Conservation (phyloP, 1,140 invertebrate species). For the Hycleus cichorii region DNA sequence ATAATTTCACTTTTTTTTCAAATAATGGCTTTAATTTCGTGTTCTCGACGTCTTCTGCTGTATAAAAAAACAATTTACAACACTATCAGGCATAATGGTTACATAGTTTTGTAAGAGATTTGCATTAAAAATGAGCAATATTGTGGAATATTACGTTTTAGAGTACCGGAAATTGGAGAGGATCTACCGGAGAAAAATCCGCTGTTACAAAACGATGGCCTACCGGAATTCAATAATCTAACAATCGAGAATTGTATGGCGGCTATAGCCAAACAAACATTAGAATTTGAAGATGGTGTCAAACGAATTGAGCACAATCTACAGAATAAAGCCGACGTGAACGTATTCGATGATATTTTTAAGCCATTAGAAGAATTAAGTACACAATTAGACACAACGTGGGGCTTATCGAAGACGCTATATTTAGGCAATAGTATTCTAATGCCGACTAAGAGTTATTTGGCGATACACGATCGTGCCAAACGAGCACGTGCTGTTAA, state of each 20-base stretch:
- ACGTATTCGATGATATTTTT: conserved; percentile 68
- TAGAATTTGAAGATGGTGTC: conserved; percentile 75
- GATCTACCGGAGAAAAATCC: conserved; percentile 67
- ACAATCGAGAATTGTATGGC: conserved; percentile 76
- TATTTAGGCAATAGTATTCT: conserved; percentile 72
- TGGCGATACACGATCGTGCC: conserved; percentile 66
- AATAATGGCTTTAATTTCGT: conserved; percentile 8
- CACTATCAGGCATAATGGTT: conserved; percentile 15
- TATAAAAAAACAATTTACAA: not conserved
- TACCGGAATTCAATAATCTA: conserved; percentile 72
- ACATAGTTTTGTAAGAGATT: conserved; percentile 21
- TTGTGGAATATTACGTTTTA: conserved; percentile 41
- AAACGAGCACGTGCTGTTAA: conserved; percentile 55
- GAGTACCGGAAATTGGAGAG: conserved; percentile 84
- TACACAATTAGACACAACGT: conserved; percentile 70
- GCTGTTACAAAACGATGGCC: conserved; percentile 60
- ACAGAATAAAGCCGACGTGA: conserved; percentile 42
- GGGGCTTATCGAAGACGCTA: conserved; percentile 76
- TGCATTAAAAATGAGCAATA: not conserved
- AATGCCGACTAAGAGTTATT: conserved; percentile 69
- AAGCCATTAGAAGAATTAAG: conserved; percentile 66
- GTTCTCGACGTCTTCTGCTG: conserved; percentile 1
- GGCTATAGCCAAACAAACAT: conserved; percentile 70
- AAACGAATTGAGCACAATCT: conserved; percentile 54
- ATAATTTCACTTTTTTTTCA: conserved; percentile 1